A percentile compares a stretch with the other conserved stretches of the same genome.
These are phyloP conservation scores for Lottia scabra DNA, from an alignment of 2,888 invertebrate species.

Conservation along the genomic window DNA sequence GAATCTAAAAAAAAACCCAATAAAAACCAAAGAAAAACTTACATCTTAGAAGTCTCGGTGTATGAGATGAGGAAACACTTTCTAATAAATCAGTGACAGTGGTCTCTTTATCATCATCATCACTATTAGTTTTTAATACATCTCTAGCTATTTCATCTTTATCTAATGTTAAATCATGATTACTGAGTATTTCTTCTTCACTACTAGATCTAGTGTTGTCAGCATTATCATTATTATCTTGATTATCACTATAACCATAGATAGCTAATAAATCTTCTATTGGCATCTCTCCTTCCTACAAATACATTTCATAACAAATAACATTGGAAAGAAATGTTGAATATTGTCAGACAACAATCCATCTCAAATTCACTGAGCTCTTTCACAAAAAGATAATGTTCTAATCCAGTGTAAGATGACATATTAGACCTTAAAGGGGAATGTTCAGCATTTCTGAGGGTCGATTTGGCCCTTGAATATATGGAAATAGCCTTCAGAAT, in stretches of 20 bases:
- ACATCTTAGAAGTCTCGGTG: constrained; percentile 75
- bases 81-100: constrained; percentile 64
- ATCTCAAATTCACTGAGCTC: too few species aligned
- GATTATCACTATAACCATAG: constrained; percentile 72
- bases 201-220: constrained; percentile 52
- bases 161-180: constrained; percentile 69
- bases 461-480: too few species aligned
- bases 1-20: too few species aligned
- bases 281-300: constrained; percentile 93
- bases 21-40: constrained; percentile 66
- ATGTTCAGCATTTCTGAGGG: too few species aligned
- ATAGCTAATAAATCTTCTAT: constrained; percentile 90
- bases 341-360: too few species aligned
- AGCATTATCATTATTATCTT: constrained; percentile 21
- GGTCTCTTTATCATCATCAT: constrained; percentile 65
- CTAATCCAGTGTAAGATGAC: too few species aligned
- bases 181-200: constrained; percentile 70
- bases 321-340: too few species aligned
- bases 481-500: too few species aligned
- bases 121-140: constrained; percentile 60
- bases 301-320: constrained; percentile 3
- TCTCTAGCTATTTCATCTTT: constrained; percentile 69
- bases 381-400: too few species aligned
- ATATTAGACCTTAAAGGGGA: too few species aligned
- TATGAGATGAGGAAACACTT: constrained; percentile 62